Base-by-base conservation (phyloP, 2,888 invertebrate species). In the Malthinus seriepunctatus region DNA sequence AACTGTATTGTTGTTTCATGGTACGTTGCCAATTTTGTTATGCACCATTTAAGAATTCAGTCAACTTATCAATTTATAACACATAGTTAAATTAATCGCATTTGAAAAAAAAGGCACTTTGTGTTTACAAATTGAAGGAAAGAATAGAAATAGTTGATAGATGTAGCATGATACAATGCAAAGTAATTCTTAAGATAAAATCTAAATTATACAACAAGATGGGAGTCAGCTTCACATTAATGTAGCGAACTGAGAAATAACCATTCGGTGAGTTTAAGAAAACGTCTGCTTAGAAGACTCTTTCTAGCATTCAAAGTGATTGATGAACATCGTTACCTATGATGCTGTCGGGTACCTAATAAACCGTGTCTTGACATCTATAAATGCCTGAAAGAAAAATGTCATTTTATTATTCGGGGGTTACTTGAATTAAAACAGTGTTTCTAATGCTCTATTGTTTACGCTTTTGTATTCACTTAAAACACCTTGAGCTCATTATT, bases 321-420 rank as follows among this genome's bases (percentile, higher is more conserved):
- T 55, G 60, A 60, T 60, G 55, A 56, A 52, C 44, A 42, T 49
- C 60, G 51, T 60, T 49, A 60, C 42, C 56, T 60, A 56, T 60
- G 60, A 56, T 55, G 55, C 52, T 35, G 23, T 42, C 15, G 14
- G 39, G 23, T 42, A 7, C 39, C 39, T 42, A 42, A 42, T 42
- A 14, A 42, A 23, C 39, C 39, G 39, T 42, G 39, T 15, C 39
- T 15, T 15, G 39, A 15, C 23, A 42, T 42, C 39, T 42, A 15
- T 15, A 42, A 42, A 42, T 15, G n/a, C 9, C 15, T 11, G 23
- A 23, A 42, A 42, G 14, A 15, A 39, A 39, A 39, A 15, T 42
- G 39, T 42, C 23, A 23, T 42, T 42, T 42, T 42, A 35, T 14
- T 39, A 2, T 2, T 23, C 5, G 23, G 23, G 23, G 3, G 23